These are phyloP conservation scores for Solea solea DNA, from an alignment of 2,113 vertebrate species.

Conservation along the genomic window DNA sequence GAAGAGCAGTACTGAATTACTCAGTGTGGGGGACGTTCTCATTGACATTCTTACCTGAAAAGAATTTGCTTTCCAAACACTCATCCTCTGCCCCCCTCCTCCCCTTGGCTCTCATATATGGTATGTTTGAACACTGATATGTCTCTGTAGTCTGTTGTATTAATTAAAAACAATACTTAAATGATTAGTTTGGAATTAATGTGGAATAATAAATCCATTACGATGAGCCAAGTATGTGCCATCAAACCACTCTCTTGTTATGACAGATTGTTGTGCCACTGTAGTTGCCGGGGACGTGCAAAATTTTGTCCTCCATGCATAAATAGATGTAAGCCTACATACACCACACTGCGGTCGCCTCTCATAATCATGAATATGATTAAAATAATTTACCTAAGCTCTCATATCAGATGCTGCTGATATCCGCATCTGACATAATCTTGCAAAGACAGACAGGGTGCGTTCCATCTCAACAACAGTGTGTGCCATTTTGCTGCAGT, in stretches of 20 bases:
- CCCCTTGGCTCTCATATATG: slow-evolving; percentile 1
- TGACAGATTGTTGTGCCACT: neutral
- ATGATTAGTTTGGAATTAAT: slow-evolving; percentile 21
- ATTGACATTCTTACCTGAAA: slow-evolving; percentile 42
- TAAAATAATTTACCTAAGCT: slow-evolving; percentile 33
- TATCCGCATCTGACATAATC: slow-evolving; percentile 18
- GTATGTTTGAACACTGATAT: slow-evolving; percentile 21
- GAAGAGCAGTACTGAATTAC: slow-evolving; percentile 34
- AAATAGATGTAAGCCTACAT: neutral
- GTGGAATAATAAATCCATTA: slow-evolving; percentile 5
- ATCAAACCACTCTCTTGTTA: slow-evolving; percentile 5
- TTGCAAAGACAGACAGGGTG: neutral
- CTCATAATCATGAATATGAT: slow-evolving; percentile 20
- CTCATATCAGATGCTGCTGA: slow-evolving; percentile 8
- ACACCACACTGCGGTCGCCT: neutral
- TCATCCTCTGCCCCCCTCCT: neutral
- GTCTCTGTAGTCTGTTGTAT: neutral
- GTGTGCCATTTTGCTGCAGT: neutral
- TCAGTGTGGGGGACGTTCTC: slow-evolving; percentile 40
- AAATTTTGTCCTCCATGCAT: neutral
- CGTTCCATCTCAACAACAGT: neutral
- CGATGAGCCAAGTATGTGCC: slow-evolving; percentile 6
- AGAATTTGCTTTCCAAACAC: slow-evolving; percentile 13
- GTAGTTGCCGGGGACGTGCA: neutral
- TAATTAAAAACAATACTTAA: slow-evolving; percentile 8